A percentile compares a stretch with the other conserved stretches of the same genome.
Evolutionary conservation across 2,797 vertebrate species (phyloP).

Genomic region (Margarornis squamiger): DNA sequence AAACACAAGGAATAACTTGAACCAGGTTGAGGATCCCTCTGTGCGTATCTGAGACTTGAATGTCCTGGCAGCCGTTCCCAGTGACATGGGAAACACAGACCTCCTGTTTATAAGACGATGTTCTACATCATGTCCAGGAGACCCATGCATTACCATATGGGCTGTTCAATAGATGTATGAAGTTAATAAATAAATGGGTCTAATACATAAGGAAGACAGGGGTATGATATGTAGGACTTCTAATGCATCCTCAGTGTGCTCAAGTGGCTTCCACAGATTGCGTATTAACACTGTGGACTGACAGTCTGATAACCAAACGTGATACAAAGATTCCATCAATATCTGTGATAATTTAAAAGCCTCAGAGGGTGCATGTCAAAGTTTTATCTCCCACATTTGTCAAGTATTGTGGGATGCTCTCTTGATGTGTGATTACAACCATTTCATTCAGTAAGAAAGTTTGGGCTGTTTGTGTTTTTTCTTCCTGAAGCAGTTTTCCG

Average conservation of each 20-base stretch:
- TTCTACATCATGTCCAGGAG: not conserved
- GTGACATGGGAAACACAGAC: not conserved
- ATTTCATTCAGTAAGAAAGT: not conserved
- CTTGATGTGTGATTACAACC: not conserved
- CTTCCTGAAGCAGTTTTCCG: conserved; percentile 37
- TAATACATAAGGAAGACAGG: not conserved
- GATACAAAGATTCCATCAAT: not conserved
- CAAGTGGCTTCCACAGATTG: not conserved
- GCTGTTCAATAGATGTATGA: not conserved
- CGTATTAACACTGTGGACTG: not conserved
- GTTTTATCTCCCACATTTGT: not conserved
- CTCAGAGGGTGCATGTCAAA: not conserved
- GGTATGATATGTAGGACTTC: not conserved
- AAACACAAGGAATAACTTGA: not conserved
- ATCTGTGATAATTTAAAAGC: not conserved
- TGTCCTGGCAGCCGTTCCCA: not conserved
- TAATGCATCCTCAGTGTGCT: not conserved
- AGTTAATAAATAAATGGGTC: not conserved
- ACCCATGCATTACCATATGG: not conserved
- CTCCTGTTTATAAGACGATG: fast-evolving
- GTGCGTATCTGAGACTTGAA: not conserved
- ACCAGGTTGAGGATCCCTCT: not conserved
- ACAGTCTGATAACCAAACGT: not conserved
- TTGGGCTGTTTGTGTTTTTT: not conserved
- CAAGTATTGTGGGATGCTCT: not conserved